A percentile compares a stretch with the other conserved stretches of the same genome.
phyloP scores from a whole-genome alignment of 1,140 invertebrate genomes.

The Caenorhabditis brenneri region DNA sequence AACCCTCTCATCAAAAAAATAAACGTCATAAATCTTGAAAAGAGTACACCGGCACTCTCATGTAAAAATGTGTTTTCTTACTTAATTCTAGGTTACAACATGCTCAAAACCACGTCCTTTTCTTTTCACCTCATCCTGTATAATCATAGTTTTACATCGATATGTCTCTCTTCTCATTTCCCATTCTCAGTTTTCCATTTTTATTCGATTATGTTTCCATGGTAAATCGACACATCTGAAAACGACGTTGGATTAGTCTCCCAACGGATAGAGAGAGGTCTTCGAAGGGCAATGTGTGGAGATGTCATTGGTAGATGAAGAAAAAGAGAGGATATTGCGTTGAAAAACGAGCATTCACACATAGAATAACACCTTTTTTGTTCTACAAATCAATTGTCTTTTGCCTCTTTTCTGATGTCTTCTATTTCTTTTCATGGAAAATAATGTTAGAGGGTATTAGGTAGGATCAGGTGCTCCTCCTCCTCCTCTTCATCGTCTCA shows the following conservation, averaged over 20 bases:
- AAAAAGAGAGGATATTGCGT: not conserved
- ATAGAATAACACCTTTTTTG: not conserved
- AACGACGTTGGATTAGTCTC: not conserved
- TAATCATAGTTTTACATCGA: not conserved
- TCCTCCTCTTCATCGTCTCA: not conserved
- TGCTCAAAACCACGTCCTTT: not conserved
- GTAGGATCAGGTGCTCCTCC: constrained; percentile 27
- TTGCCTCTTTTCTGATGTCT: not conserved
- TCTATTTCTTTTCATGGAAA: not conserved
- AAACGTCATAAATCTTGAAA: no score
- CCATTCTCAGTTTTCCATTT: not conserved
- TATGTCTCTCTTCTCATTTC: not conserved
- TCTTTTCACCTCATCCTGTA: not conserved
- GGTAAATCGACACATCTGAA: not conserved
- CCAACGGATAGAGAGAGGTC: not conserved
- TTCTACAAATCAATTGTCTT: not conserved
- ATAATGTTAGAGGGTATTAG: not conserved
- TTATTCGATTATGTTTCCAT: constrained; percentile 39
- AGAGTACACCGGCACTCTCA: no score
- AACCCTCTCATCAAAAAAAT: no score
- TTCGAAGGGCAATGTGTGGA: constrained; percentile 5
- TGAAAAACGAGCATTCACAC: not conserved
- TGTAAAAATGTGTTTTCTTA: no score
- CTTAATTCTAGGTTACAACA: not conserved
- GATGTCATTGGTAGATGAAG: not conserved